Percentiles rank a stretch among this genome's conserved stretches.
Evolutionary conservation across 2,888 invertebrate species (phyloP).

Genomic region (Erannis defoliaria): DNA sequence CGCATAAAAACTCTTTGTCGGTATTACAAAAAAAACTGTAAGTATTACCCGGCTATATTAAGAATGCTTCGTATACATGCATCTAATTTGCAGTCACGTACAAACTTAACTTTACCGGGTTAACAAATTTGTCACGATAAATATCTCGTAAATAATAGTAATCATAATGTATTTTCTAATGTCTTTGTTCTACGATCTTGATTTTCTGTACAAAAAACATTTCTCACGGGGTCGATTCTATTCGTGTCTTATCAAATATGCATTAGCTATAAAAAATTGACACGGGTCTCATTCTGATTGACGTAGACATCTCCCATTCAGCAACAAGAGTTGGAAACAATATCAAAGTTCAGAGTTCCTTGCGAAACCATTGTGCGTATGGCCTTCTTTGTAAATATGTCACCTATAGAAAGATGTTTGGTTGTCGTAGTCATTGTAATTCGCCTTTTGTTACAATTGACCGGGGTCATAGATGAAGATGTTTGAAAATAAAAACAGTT

Average conservation of each 20-base stretch:
- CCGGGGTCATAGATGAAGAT: slow-evolving; percentile 41
- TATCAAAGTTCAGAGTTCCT: slow-evolving; percentile 60
- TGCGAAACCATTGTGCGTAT: slow-evolving; percentile 48
- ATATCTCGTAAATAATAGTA: not conserved
- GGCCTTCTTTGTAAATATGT: slow-evolving; percentile 58
- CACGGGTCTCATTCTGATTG: slow-evolving; percentile 62
- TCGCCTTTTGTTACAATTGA: slow-evolving; percentile 33
- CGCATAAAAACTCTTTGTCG: too few species aligned
- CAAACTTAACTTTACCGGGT: too few species aligned
- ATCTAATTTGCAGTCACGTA: too few species aligned
- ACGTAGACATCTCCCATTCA: slow-evolving; percentile 55
- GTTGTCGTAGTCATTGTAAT: slow-evolving; percentile 39
- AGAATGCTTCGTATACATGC: too few species aligned
- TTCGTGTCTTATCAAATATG: slow-evolving; percentile 59
- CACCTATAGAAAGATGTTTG: slow-evolving; percentile 56
- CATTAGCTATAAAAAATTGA: slow-evolving; percentile 62
- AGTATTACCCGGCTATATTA: too few species aligned
- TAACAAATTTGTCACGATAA: not conserved
- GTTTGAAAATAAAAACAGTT: slow-evolving; percentile 5
- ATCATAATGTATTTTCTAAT: too few species aligned
- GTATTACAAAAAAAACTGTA: too few species aligned
- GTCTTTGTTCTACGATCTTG: not conserved
- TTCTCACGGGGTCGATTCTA: slow-evolving; percentile 39
- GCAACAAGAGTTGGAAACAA: slow-evolving; percentile 52
- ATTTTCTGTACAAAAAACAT: slow-evolving; percentile 23